Evolutionary conservation across 2,113 vertebrate genomes (phyloP), one percentile per base, ranked within the genome.

Genomic region (Podiceps cristatus): DNA sequence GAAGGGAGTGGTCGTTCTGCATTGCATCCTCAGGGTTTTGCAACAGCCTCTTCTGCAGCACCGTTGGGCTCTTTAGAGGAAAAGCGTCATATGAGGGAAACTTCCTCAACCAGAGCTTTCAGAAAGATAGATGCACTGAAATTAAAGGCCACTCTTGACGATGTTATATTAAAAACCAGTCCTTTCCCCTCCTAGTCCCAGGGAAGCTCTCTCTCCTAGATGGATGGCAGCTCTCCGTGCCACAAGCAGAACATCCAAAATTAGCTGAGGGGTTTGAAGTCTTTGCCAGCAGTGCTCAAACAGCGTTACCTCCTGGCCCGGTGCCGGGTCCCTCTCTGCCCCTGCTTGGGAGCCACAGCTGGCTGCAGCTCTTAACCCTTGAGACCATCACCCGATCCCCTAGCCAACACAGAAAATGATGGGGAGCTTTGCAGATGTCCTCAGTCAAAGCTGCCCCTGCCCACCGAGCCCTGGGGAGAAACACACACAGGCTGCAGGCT

Each of bases 221-320:
- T 18, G 53, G 73, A 96, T 63, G 71, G 71, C 59, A 88, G 29
- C 28, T 58, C 62, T 88, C 75, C 3, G 0, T 87, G 79, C 72
- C 68, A 80, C 86, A 89, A 62, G 83, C 68, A 68, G 88, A 89
- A 92, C 76, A 94, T 75, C 88, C 0, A 15, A 96, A 94, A 96
- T 96, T 96, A 96, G 94, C 94, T 0, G 25, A 94, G 77, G 80
- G 76, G 69, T 94, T 95, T 96, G 91, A 96, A 96, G 89, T 59
- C 49, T 94, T 78, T 92, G 94, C 91, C 97, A 97, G 80, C 68
- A 85, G 86, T 31, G 60, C 53, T 93, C 86, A 82, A 92, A 55
- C 53, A 83, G 95, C 24, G 11, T 82, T 93, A 88, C 73, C 53
- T 84, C 69, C 88, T 94, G 94, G 94, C 80, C 0, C 22, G 40